Conservation (phyloP, 2,797 vertebrate species). For the Girardinus metallicus region DNA sequence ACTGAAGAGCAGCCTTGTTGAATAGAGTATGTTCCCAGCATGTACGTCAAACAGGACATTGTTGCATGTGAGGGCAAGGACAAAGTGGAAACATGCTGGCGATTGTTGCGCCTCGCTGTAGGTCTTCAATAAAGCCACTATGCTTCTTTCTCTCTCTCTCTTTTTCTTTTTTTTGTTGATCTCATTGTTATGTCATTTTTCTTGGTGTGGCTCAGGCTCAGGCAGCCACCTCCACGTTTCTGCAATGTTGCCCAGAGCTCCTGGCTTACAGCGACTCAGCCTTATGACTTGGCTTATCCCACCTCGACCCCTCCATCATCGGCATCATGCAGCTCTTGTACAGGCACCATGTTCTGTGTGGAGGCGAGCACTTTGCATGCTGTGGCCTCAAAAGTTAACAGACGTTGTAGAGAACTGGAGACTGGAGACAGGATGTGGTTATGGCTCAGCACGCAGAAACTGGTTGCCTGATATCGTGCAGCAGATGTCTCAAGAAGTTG, state of each 20-base stretch:
- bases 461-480: slow-evolving; percentile 45
- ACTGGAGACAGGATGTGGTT: slow-evolving; percentile 78
- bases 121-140: slow-evolving; percentile 55
- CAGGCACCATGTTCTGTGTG: slow-evolving; percentile 36
- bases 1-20: slow-evolving; percentile 69
- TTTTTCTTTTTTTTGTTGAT: slow-evolving; percentile 43
- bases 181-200: slow-evolving; percentile 68
- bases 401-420: slow-evolving; percentile 55
- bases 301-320: neutral
- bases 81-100: slow-evolving; percentile 66
- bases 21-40: slow-evolving; percentile 63
- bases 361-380: slow-evolving; percentile 44
- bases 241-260: slow-evolving; percentile 22
- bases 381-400: slow-evolving; percentile 40
- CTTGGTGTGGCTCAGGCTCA: slow-evolving; percentile 43
- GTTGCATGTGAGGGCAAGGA: slow-evolving; percentile 50
- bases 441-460: slow-evolving; percentile 63
- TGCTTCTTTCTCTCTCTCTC: slow-evolving; percentile 19
- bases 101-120: slow-evolving; percentile 51
- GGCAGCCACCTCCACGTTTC: slow-evolving; percentile 51
- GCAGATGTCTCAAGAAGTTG: slow-evolving; percentile 23
- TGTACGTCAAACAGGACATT: slow-evolving; percentile 66
- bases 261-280: slow-evolving; percentile 47
- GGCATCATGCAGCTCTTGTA: slow-evolving; percentile 31
- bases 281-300: slow-evolving; percentile 76